phyloP scores from a whole-genome alignment of 2,113 vertebrate species.

The Rallus limicola region DNA sequence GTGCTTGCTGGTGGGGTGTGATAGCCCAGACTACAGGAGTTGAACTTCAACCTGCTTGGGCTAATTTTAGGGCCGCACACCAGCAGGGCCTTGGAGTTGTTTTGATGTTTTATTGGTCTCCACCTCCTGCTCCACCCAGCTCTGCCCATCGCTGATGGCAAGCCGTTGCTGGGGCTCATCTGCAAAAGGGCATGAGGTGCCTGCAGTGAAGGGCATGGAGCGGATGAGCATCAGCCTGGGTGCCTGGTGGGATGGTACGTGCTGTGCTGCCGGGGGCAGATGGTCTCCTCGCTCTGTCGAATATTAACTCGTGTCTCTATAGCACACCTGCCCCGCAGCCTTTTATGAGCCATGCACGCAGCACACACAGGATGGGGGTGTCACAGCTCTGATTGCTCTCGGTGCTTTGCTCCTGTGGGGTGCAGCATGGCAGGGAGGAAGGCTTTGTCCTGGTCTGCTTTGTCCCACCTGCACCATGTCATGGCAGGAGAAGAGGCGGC shows the following conservation, averaged over 20 bases:
- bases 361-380: accelerated
- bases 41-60: not conserved
- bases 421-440: accelerated
- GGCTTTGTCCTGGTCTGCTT: not conserved
- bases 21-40: not conserved
- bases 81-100: not conserved
- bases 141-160: not conserved
- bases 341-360: not conserved
- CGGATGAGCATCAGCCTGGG: accelerated
- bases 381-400: not conserved
- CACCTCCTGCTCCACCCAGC: not conserved
- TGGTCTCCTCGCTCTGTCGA: not conserved
- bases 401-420: not conserved
- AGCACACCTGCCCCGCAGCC: not conserved
- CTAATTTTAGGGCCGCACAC: not conserved
- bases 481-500: not conserved
- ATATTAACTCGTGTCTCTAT: not conserved
- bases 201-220: accelerated
- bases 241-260: accelerated
- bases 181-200: not conserved
- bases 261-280: accelerated
- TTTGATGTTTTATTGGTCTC: not conserved
- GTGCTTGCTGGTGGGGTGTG: not conserved
- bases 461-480: not conserved
- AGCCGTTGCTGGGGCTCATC: accelerated